Conservation (phyloP, 2,888 invertebrate genomes). For the Himalopsyche japonica region DNA sequence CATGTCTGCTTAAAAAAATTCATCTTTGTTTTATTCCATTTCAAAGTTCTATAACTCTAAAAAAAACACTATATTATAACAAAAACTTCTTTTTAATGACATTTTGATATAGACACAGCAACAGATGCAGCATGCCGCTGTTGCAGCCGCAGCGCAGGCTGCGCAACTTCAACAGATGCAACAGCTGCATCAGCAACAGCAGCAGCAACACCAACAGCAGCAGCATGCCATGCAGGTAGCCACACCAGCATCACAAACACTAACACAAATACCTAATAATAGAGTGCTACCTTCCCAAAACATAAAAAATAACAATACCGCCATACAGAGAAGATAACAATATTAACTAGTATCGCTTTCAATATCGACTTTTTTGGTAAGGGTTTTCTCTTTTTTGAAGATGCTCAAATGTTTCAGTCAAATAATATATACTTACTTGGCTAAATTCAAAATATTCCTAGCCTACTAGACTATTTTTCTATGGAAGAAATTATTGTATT, state of each 20-base stretch:
- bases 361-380: not conserved
- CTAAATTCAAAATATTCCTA: too few relatives aligned
- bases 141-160: slow-evolving; percentile 46
- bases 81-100: not conserved
- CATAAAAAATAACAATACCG: not conserved
- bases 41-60: too few relatives aligned
- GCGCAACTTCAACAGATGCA: slow-evolving; percentile 50
- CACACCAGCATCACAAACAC: slow-evolving; percentile 43
- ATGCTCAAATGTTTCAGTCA: not conserved
- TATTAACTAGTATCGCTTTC: not conserved
- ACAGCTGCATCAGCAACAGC: slow-evolving; percentile 54
- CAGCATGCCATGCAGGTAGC: slow-evolving; percentile 59
- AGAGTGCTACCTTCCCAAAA: slow-evolving; percentile 24
- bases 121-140: slow-evolving; percentile 61
- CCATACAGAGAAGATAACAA: not conserved
- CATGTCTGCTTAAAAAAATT: too few relatives aligned
- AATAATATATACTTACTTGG: too few relatives aligned
- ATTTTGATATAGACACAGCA: slow-evolving; percentile 20
- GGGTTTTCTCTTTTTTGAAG: not conserved
- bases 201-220: slow-evolving; percentile 51
- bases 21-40: too few relatives aligned
- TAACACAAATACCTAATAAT: slow-evolving; percentile 45
- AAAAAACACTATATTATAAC: too few relatives aligned
- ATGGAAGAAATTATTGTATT: too few relatives aligned
- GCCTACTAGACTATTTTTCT: too few relatives aligned